Conservation (phyloP, 1,140 invertebrate species). For the Orius laevigatus region DNA sequence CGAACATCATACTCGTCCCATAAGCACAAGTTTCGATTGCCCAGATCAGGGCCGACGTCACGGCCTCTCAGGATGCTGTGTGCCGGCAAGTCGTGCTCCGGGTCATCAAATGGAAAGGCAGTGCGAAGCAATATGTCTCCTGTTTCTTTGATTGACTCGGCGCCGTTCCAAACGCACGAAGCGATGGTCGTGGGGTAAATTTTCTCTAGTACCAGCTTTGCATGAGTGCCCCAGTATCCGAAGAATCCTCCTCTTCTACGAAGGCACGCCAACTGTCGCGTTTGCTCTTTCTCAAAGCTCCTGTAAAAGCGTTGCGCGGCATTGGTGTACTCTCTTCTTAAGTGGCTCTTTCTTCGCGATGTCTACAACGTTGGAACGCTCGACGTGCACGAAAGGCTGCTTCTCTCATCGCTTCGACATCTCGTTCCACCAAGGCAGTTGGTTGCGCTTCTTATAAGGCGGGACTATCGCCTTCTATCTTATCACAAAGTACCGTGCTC, state of each 20-base stretch:
- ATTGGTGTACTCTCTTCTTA: background rate
- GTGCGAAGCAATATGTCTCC: background rate
- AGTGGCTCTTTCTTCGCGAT: background rate
- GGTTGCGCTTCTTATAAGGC: background rate
- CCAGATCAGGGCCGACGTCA: no score
- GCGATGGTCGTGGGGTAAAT: background rate
- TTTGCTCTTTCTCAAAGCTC: background rate
- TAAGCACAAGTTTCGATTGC: no score
- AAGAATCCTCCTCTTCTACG: background rate
- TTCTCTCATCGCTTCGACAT: background rate
- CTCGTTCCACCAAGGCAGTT: constrained; percentile 2
- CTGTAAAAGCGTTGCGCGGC: background rate
- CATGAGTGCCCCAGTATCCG: background rate
- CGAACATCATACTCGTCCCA: background rate
- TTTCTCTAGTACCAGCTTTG: background rate
- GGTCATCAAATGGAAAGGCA: background rate
- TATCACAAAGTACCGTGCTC: background rate
- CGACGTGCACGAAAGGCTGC: background rate
- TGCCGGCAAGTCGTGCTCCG: background rate
- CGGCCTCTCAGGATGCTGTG: background rate
- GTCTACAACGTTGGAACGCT: background rate
- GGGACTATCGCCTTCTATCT: background rate
- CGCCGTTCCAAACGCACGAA: background rate
- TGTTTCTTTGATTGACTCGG: background rate
- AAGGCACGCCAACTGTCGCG: background rate